phyloP scores from a whole-genome alignment of 2,888 invertebrate genomes.

The Ceriagrion tenellum region DNA sequence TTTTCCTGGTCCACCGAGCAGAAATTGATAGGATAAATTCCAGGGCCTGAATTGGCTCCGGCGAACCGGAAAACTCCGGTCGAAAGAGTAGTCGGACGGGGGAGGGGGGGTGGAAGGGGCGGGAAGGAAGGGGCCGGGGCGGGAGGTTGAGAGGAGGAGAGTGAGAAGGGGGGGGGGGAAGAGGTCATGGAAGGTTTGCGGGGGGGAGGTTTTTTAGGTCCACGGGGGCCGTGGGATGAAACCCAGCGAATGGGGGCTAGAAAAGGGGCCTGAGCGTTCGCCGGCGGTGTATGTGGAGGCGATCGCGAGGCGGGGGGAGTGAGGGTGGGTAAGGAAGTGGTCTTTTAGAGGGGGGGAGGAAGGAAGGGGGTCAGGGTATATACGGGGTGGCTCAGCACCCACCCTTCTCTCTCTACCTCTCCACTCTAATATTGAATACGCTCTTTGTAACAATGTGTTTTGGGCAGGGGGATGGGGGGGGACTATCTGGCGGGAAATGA shows the following conservation, averaged over 20 bases:
- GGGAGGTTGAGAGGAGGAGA: not conserved
- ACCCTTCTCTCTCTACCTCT: not conserved
- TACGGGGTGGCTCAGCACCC: constrained; percentile 21
- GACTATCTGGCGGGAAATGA: constrained; percentile 3
- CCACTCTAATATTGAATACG: constrained; percentile 67
- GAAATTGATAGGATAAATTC: constrained; percentile 84
- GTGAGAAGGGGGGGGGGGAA: not conserved
- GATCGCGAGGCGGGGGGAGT: not conserved
- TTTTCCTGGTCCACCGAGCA: constrained; percentile 81
- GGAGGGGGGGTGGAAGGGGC: not conserved
- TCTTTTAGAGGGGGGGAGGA: not conserved
- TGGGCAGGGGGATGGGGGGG: constrained; percentile 60
- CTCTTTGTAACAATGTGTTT: constrained; percentile 71
- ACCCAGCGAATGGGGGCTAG: constrained; percentile 22
- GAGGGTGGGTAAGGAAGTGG: constrained; percentile 31
- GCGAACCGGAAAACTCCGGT: constrained; percentile 79
- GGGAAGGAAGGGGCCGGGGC: not conserved
- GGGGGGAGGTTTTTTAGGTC: not conserved
- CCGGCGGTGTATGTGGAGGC: not conserved
- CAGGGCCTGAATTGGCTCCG: constrained; percentile 82
- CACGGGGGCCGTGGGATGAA: constrained; percentile 57
- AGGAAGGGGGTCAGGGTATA: too few species aligned
- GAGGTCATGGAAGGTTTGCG: not conserved
- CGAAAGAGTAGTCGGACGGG: constrained; percentile 64
- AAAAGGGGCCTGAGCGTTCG: constrained; percentile 20